A percentile compares a stretch with the other conserved stretches of the same genome.
These are phyloP conservation scores for Microcebus griseorufus DNA, from an alignment of 2,113 vertebrate genomes.

Conservation along the genomic window DNA sequence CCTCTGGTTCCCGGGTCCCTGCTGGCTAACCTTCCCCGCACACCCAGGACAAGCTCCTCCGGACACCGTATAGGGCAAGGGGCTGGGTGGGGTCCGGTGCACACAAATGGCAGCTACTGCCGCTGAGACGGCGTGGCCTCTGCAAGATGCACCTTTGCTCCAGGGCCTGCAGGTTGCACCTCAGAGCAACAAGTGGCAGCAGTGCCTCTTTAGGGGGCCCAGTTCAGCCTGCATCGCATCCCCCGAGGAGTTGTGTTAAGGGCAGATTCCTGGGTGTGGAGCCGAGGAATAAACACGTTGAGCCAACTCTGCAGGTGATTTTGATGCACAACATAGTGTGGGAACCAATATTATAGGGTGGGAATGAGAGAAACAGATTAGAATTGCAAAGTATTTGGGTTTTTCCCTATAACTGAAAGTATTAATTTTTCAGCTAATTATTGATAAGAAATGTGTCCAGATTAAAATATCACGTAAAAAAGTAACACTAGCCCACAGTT, in stretches of 20 bases:
- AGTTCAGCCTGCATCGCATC: background rate
- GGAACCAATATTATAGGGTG: background rate
- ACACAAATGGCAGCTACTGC: background rate
- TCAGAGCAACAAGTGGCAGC: fast-evolving
- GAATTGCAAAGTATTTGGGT: background rate
- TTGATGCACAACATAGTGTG: background rate
- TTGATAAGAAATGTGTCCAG: background rate
- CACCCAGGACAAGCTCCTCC: too few species aligned
- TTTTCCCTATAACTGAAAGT: background rate
- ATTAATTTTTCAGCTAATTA: background rate
- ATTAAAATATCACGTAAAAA: background rate
- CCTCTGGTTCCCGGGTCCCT: background rate
- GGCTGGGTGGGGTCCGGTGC: background rate
- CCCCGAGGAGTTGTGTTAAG: background rate
- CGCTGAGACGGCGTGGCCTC: background rate
- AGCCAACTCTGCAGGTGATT: background rate
- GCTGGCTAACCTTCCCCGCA: background rate
- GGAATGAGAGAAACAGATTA: background rate
- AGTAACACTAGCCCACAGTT: background rate
- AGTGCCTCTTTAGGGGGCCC: background rate
- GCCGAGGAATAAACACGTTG: background rate
- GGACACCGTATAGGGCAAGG: fast-evolving
- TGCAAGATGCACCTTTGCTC: background rate
- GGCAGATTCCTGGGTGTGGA: background rate
- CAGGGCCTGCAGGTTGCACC: background rate